Conservation (phyloP, 2,888 invertebrate genomes). For the Julus scandinavius region DNA sequence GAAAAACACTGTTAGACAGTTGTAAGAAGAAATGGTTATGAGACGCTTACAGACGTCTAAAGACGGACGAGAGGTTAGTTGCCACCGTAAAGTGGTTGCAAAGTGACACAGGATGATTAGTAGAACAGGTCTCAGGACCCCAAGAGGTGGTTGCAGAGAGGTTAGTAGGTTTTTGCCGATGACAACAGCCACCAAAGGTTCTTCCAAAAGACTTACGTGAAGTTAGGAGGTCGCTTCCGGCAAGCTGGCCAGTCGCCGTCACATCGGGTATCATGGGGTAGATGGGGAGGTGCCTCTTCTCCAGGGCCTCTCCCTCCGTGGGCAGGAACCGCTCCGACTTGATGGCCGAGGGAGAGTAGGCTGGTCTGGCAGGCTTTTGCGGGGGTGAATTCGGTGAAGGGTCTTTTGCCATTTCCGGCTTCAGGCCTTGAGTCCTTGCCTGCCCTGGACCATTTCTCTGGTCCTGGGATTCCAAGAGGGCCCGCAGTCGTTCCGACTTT, state of each 20-base stretch:
- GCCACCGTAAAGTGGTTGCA: too few species aligned
- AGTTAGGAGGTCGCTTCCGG: neutral
- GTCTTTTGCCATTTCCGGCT: neutral
- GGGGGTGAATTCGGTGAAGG: neutral
- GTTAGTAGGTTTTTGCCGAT: neutral
- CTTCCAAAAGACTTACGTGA: neutral
- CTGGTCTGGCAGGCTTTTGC: slow-evolving; percentile 43
- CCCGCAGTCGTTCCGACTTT: slow-evolving; percentile 50
- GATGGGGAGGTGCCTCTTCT: neutral
- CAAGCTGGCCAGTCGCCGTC: neutral
- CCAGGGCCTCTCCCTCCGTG: neutral
- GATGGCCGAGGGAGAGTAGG: slow-evolving; percentile 9
- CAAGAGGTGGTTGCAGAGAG: neutral
- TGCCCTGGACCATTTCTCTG: neutral
- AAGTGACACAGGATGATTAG: neutral
- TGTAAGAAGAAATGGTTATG: neutral
- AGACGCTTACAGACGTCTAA: too few species aligned
- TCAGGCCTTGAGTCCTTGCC: neutral
- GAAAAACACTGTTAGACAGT: neutral
- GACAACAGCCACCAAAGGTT: neutral
- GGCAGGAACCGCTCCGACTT: neutral
- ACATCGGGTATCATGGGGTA: neutral
- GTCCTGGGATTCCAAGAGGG: slow-evolving; percentile 47
- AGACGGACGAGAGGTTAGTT: neutral
- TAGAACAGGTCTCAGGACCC: neutral